Conservation (phyloP, 2,113 vertebrate genomes). For the Pica pica region DNA sequence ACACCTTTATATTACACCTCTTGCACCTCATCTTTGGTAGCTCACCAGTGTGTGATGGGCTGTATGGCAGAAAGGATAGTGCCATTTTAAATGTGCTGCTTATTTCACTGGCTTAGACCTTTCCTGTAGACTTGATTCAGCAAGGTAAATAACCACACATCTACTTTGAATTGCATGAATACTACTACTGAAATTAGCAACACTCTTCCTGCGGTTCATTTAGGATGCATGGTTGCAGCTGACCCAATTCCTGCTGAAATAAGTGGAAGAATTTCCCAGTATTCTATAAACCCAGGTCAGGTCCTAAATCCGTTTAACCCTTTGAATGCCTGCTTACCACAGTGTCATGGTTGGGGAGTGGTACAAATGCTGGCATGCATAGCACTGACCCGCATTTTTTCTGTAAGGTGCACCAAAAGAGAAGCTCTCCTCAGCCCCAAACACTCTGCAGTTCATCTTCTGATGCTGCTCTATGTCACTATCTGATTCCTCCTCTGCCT, state of each 20-base stretch:
- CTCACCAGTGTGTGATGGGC: neutral
- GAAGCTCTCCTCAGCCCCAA: neutral
- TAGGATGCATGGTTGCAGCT: neutral
- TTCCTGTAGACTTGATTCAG: neutral
- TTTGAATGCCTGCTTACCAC: accelerated
- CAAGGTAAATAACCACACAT: neutral
- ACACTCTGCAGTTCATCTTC: neutral
- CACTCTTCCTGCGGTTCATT: neutral
- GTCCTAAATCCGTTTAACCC: neutral
- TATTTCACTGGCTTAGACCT: neutral
- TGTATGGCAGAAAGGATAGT: neutral
- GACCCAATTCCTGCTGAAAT: neutral
- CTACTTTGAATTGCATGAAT: neutral
- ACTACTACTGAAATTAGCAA: neutral
- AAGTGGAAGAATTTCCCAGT: neutral
- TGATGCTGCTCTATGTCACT: neutral
- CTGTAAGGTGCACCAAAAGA: accelerated
- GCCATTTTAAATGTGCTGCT: neutral
- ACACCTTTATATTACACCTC: no score
- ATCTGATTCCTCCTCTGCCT: neutral
- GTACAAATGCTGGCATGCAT: neutral
- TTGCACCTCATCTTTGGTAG: neutral
- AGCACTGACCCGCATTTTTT: neutral
- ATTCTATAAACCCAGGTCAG: neutral
- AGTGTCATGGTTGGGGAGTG: accelerated